Evolutionary conservation across 2,113 vertebrate species (phyloP).

Genomic region (Spizaetus ornatus): DNA sequence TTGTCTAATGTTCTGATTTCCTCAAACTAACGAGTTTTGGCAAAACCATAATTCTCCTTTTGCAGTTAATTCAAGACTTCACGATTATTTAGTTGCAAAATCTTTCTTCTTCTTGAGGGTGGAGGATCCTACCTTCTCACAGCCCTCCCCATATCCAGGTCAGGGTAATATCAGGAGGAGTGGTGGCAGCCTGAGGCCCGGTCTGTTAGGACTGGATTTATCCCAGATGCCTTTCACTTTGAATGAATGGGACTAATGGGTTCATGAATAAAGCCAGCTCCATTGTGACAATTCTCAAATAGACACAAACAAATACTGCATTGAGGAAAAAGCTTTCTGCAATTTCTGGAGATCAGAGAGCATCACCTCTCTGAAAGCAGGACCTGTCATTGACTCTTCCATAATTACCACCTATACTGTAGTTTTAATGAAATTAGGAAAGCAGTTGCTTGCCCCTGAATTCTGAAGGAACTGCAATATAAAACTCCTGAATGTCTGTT

Average conservation of each 20-base stretch:
- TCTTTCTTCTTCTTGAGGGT: neutral
- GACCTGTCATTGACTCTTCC: neutral
- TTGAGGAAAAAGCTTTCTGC: neutral
- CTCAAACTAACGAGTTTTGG: neutral
- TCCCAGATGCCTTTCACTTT: neutral
- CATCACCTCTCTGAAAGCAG: neutral
- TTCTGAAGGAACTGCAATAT: neutral
- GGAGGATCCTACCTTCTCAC: neutral
- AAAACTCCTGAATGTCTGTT: neutral
- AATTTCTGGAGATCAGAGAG: neutral
- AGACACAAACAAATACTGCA: neutral
- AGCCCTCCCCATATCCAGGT: fast-evolving
- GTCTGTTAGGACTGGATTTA: neutral
- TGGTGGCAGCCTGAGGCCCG: neutral
- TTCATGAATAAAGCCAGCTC: neutral
- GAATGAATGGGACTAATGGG: neutral
- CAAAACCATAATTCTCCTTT: neutral
- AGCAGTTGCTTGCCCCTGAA: neutral
- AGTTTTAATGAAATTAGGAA: neutral
- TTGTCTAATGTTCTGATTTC: neutral
- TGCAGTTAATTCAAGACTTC: neutral
- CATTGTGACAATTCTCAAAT: neutral
- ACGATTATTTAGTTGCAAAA: neutral
- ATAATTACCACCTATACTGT: neutral
- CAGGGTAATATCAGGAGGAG: neutral